phyloP scores from a whole-genome alignment of 1,140 invertebrate genomes.

The Cyclargus thomasi region DNA sequence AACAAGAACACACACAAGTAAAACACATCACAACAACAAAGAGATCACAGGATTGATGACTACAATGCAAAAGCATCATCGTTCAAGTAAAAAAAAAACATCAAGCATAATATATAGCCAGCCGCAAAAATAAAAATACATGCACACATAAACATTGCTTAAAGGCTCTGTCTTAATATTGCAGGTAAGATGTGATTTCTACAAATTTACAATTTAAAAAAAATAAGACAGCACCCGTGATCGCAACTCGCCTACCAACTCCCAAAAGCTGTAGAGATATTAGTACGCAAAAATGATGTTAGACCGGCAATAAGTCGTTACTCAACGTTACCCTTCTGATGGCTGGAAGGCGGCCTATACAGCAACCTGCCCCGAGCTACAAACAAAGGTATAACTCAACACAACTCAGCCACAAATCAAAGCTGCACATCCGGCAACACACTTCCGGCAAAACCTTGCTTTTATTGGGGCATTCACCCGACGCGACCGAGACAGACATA shows the following conservation, averaged over 20 bases:
- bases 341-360: constrained; percentile 63
- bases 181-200: background rate
- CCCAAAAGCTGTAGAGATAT: constrained; percentile 48
- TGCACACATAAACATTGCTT: background rate
- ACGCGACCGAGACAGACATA: background rate
- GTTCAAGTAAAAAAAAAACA: background rate
- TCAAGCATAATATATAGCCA: background rate
- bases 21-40: too few species aligned
- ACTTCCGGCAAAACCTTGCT: constrained; percentile 29
- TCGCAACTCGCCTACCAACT: constrained; percentile 50
- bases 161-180: constrained; percentile 1
- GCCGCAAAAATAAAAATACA: background rate
- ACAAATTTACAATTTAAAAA: background rate
- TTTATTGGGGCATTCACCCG: background rate
- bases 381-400: constrained; percentile 66
- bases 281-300: constrained; percentile 48
- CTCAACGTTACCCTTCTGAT: constrained; percentile 68
- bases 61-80: background rate
- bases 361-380: constrained; percentile 56
- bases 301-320: constrained; percentile 43
- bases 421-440: constrained; percentile 28
- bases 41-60: too few species aligned
- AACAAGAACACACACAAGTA: too few species aligned
- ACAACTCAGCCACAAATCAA: constrained; percentile 33
- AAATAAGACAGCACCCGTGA: constrained; percentile 42